Percentiles rank a stretch among this genome's conserved stretches.
Conservation (phyloP, 2,888 invertebrate species). For the Sarcophaga subvicina region DNA sequence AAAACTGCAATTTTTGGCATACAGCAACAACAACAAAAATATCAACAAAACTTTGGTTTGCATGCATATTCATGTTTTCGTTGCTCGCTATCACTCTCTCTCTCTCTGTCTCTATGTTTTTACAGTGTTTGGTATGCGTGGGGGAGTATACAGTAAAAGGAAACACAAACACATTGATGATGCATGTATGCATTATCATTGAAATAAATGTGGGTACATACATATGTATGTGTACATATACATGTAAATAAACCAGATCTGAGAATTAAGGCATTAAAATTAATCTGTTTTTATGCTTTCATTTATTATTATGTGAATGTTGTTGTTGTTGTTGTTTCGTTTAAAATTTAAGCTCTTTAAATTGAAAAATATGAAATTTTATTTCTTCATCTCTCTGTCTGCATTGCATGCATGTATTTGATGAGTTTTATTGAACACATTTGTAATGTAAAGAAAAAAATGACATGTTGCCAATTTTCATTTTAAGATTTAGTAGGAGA, state of each 20-base stretch:
- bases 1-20: neutral
- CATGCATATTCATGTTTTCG: constrained; percentile 18
- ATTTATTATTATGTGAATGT: too few relatives aligned
- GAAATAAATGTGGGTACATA: neutral
- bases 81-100: constrained; percentile 17
- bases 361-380: constrained; percentile 26
- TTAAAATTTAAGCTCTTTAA: constrained; percentile 14
- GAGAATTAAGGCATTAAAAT: constrained; percentile 55
- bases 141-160: too few relatives aligned
- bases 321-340: constrained; percentile 5
- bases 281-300: too few relatives aligned
- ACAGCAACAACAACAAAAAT: neutral
- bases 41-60: constrained; percentile 32
- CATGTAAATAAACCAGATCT: constrained; percentile 46
- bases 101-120: too few relatives aligned
- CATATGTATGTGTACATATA: neutral
- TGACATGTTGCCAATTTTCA: constrained; percentile 39
- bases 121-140: too few relatives aligned
- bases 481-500: too few relatives aligned
- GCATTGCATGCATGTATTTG: too few relatives aligned
- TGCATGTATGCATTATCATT: too few relatives aligned
- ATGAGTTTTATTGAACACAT: too few relatives aligned
- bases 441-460: neutral
- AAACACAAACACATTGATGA: too few relatives aligned
- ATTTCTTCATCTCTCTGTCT: neutral